A percentile compares a stretch with the other conserved stretches of the same genome.
phyloP scores from a whole-genome alignment of 2,797 vertebrate genomes.

The Anolis apletophallus region DNA sequence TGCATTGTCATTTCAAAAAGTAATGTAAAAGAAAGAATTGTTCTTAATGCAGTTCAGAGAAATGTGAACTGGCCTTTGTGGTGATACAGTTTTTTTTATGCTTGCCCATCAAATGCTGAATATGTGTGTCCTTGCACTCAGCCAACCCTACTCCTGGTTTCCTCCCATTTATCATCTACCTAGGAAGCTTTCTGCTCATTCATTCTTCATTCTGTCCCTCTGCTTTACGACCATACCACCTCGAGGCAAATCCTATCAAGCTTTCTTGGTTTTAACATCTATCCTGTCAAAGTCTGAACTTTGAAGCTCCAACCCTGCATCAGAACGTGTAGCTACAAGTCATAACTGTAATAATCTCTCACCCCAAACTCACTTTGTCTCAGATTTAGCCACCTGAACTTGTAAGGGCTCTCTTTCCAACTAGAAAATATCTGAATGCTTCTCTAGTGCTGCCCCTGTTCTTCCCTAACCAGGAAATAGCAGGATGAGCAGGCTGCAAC shows the following conservation, averaged over 20 bases:
- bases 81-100: not conserved
- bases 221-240: not conserved
- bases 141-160: not conserved
- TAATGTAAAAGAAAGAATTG: conserved; percentile 27
- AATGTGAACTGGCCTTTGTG: not conserved
- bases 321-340: too few relatives aligned
- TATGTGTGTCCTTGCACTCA: not conserved
- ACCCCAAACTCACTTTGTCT: too few relatives aligned
- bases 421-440: too few relatives aligned
- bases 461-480: too few relatives aligned
- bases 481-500: too few relatives aligned
- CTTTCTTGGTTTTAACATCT: not conserved
- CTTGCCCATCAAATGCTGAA: not conserved
- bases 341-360: too few relatives aligned
- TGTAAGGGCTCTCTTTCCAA: too few relatives aligned
- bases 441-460: too few relatives aligned
- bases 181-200: not conserved
- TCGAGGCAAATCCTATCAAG: not conserved
- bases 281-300: not conserved
- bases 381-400: too few relatives aligned
- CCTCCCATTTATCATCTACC: not conserved
- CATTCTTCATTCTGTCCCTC: not conserved
- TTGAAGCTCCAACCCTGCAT: not conserved
- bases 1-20: not conserved
- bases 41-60: not conserved